Base-by-base conservation (phyloP, 2,113 vertebrate genomes). In the Puntigrus tetrazona region DNA sequence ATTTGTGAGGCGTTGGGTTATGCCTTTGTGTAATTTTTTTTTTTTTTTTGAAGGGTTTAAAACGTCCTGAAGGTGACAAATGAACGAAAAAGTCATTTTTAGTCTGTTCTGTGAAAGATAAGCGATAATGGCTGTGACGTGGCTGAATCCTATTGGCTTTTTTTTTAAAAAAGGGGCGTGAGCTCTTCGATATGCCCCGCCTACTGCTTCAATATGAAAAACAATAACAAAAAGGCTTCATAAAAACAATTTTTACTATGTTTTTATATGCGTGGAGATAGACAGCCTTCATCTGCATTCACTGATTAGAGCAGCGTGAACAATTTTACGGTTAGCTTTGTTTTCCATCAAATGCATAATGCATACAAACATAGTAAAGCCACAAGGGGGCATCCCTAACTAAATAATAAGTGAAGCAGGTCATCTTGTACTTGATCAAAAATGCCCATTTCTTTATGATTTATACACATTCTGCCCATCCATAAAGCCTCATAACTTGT, bases 341-440 rank as follows among this genome's bases (percentile, higher is more conserved):
- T 63, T 59, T 59, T 59, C 50, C 3, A 25, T 25, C 2, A 13
- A 63, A n/a, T n/a, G n/a, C n/a, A n/a, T n/a, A n/a, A n/a, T n/a
- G n/a, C n/a, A n/a, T n/a, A n/a, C n/a, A n/a, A n/a, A n/a, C n/a
- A n/a, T n/a, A n/a, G 27, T 34, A 47, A 55, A 10, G n/a, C 77
- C 57, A 79, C 77, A 43, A 79, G 77, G 38, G 36, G 77, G 52
- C 77, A 5, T 63, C 8, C n/a, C 14, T 18, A 43, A 27, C 55
- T 43, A 43, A 63, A 47, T 27, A 0, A 3, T 50, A 50, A 50
- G 14, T 31, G 20, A 25, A 29, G 70, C 22, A 45, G 22, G 38
- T 45, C 7, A 13, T 61, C 31, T 22, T 36, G 4, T 36, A 36
- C 31, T 10, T 69, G 18, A 22, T 70, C 36, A 41, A 25, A 72